Base-by-base conservation (phyloP, 2,113 vertebrate genomes). In the Peromyscus leucopus region DNA sequence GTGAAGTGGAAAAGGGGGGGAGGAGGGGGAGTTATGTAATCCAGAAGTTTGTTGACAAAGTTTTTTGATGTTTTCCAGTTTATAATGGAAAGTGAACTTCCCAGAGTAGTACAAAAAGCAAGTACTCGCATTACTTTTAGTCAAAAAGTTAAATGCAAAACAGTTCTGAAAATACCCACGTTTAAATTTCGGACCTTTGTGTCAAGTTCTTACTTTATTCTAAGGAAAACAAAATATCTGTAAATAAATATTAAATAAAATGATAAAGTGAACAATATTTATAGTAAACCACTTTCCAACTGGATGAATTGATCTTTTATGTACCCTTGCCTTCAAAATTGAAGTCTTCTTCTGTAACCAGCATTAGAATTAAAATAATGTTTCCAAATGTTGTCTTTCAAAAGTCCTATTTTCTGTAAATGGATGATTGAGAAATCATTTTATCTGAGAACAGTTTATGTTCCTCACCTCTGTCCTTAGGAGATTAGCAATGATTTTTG, bases 1-100 rank as follows among this genome's bases (percentile, higher is more conserved):
- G 63, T 95, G 57, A 97, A 92, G 85, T 90, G 71, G 89, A 89
- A 80, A 36, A 92, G 57, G 28, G 10, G 5, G 46, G 46, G 46
- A 4, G 46, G 59, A 24, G 10, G 5, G 65, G 31, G 9, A 19
- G 61, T 94, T 96, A 96, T 93, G 51, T 69, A 96, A 94, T 93
- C 89, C 96, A 97, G 86, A 98, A 97, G 79, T 96, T 95, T 93
- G 85, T 94, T 96, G 95, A 95, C 91, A 96, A 95, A 74, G 90
- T 72, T 92, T 97, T 96, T 84, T 96, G 91, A 97, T 93, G 94
- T 93, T 76, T 90, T 97, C 46, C 51, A 94, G 74, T 92, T 96
- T 96, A 93, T 96, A 97, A 97, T 96, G 86, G 94, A 97, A 97
- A 97, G 91, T 96, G 85, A 96, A 94, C 75, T 96, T 93, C 79